Evolutionary conservation across 2,113 vertebrate genomes (phyloP), one percentile per base, ranked within the genome.

Genomic region (Cnemophilus loriae): DNA sequence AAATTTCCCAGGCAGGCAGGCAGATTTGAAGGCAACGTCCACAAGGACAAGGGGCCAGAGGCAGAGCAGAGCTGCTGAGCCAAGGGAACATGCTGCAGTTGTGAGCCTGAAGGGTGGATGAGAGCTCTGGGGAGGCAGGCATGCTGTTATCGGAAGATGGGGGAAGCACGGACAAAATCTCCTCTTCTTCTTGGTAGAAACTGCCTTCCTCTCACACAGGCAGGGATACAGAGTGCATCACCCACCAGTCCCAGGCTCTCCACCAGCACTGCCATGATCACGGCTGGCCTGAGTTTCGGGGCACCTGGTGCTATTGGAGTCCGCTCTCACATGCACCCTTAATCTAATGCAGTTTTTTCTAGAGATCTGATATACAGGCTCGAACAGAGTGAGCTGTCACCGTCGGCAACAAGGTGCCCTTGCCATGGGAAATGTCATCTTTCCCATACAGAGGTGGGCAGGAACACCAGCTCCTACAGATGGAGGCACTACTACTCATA

Each of bases 71-170:
- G 70, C 44, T 64, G 57, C 63, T 5, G 11, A 76, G 68, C 33
- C 56, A 59, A 52, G 28, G 26, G 35, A 90, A 71, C 0, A 0
- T 24, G 82, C 46, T 42, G n/a, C 10, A 6, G 47, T 18, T 47
- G 20, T 20, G 22, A 61, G 55, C 33, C 23, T 44, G 5, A 4
- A 13, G n/a, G 8, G 16, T 22, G 11, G 26, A 57, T 3, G 0
- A 24, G 19, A 80, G 82, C 74, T 56, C 59, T 26, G 10, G 9
- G 21, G 19, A 55, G 44, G 10, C 64, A 84, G 39, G 18, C 1
- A 0, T n/a, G 52, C n/a, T 49, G 30, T 42, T 22, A 52, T 10
- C 2, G 0, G 57, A 33, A 64, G 8, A 50, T 19, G 1, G 2
- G 12, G 12, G 23, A 87, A 90, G 55, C 39, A 47, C 0, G 14